phyloP scores from a whole-genome alignment of 2,113 vertebrate species.

The Nibea albiflora region DNA sequence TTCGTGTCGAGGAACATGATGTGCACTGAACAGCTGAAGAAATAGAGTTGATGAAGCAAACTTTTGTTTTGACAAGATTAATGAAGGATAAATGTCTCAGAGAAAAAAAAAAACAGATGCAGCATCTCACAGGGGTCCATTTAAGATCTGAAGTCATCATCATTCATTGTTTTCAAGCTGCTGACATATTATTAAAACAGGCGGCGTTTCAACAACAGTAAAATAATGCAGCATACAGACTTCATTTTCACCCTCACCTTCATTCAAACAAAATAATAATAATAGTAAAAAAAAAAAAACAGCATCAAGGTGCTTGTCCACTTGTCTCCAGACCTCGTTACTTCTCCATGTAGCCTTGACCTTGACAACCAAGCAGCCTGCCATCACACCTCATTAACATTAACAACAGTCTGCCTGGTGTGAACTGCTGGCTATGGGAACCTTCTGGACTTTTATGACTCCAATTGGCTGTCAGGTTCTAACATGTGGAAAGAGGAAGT shows the following conservation, averaged over 20 bases:
- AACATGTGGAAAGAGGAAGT: slow-evolving; percentile 77
- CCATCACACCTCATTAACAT: slow-evolving; percentile 77
- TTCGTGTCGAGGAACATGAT: not conserved
- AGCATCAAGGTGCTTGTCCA: not conserved
- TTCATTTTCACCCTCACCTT: not conserved
- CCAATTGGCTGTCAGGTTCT: slow-evolving; percentile 72
- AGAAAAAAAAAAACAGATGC: not conserved
- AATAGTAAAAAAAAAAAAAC: too few relatives aligned
- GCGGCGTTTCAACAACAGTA: not conserved
- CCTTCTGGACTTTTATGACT: slow-evolving; percentile 75
- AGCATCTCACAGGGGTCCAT: too few relatives aligned
- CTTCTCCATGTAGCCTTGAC: slow-evolving; percentile 68
- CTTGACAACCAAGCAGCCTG: slow-evolving; percentile 72
- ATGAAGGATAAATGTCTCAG: not conserved
- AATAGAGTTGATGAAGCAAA: not conserved
- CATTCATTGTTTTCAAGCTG: not conserved
- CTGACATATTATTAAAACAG: not conserved
- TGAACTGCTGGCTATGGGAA: slow-evolving; percentile 69
- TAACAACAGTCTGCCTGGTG: slow-evolving; percentile 74
- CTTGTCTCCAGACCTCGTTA: slow-evolving; percentile 10
- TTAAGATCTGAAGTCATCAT: not conserved
- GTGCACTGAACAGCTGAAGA: not conserved
- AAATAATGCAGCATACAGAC: not conserved
- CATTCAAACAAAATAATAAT: too few relatives aligned
- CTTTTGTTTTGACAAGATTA: not conserved